phyloP scores from a whole-genome alignment of 2,797 vertebrate species.

The Anas bernieri region DNA sequence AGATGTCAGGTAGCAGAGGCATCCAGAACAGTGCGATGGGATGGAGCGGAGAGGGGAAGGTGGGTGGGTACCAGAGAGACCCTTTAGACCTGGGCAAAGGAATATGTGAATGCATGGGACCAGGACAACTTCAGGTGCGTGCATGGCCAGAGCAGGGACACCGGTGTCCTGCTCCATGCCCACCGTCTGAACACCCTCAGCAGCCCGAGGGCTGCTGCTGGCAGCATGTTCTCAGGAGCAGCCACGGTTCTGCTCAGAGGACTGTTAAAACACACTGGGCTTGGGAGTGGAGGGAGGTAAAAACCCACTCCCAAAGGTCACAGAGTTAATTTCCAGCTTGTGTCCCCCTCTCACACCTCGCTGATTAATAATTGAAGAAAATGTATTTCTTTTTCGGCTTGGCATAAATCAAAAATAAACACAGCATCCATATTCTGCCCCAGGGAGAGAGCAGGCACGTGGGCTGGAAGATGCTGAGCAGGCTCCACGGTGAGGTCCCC shows the following conservation, averaged over 20 bases:
- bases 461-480: neutral
- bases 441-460: neutral
- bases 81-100: neutral
- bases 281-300: neutral
- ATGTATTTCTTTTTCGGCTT: slow-evolving; percentile 55
- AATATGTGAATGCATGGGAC: fast-evolving
- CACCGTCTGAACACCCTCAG: neutral
- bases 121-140: neutral
- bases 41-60: neutral
- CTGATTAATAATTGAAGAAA: slow-evolving; percentile 77
- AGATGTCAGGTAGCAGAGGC: too few species aligned
- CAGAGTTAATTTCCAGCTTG: slow-evolving; percentile 48
- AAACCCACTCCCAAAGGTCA: slow-evolving; percentile 50
- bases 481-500: too few species aligned
- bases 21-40: neutral
- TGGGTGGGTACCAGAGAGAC: neutral
- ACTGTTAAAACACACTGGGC: neutral
- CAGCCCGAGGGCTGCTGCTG: neutral
- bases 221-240: fast-evolving
- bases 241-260: fast-evolving
- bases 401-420: slow-evolving; percentile 63
- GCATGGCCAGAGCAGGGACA: neutral
- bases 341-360: slow-evolving; percentile 68
- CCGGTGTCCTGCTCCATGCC: fast-evolving
- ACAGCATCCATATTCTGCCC: neutral